Conservation (phyloP, 1,140 invertebrate genomes). For the Bombyx mori region ASM3026992v2 NC_085128.1:758001-758500, state of each 20-base stretch:
- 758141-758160: no score
- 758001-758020: no score
- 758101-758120: no score
- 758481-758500: no score
- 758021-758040: no score
- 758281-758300: slow-evolving; percentile 74
- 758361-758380: not conserved
- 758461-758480: no score
- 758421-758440: not conserved
- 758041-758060: no score
- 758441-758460: not conserved
- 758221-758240: slow-evolving; percentile 78
- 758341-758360: slow-evolving; percentile 61
- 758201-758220: slow-evolving; percentile 80
- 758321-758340: slow-evolving; percentile 63
- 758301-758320: slow-evolving; percentile 43
- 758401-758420: not conserved
- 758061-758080: no score
- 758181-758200: slow-evolving; percentile 76
- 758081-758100: no score
- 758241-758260: slow-evolving; percentile 85
- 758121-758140: no score
- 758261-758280: slow-evolving; percentile 79
- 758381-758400: no score
- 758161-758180: slow-evolving; percentile 33